Evolutionary conservation across 2,113 vertebrate species (phyloP), one percentile per base, ranked within the genome.

Genomic region (Perognathus longimembris): DNA sequence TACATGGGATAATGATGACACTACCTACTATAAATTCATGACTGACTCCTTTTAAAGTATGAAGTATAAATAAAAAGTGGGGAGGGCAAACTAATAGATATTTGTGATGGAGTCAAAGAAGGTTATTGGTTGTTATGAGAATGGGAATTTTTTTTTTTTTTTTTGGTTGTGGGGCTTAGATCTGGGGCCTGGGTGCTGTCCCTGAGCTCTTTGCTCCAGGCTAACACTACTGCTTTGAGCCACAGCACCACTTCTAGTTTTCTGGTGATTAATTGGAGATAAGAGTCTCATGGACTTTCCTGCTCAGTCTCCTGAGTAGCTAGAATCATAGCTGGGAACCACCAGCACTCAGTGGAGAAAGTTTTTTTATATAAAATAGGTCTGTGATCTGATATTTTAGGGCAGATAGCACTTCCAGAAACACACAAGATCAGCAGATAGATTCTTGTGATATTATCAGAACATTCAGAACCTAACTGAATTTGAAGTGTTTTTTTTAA

Each of bases 101-200:
- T 28, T 57, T 6, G 24, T 74, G 28, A 32, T 15, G 32, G 66
- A 90, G n/a, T 18, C 50, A 67, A 50, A 81, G 9, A 70, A 81
- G 78, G n/a, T 45, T 82, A 74, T 59, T 69, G 73, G 20, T 24
- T 88, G 32, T 66, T 32, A n/a, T 38, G 32, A 84, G 93, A 94
- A 73, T 38, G 3, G 18, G 28, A 50, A n/a, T 42, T 30, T 9
- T 57, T 70, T 93, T 59, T 84, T 59, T 5, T 54, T 54, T 54
- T 54, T 12, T 12, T 15, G 15, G 50, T 54, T 4, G 14, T 54
- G 50, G 50, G 50, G 50, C 50, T 54, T 54, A 15, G 17, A 54
- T 15, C 50, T 54, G 50, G 17, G 50, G 50, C 50, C 50, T 54
- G 15, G 14, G 50, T 15, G 17, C 15, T 54, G 17, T 54, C 14